Base-by-base conservation (phyloP, 37 sponge, comb jelly and placozoan genomes). In the Amphimedon queenslandica region DNA sequence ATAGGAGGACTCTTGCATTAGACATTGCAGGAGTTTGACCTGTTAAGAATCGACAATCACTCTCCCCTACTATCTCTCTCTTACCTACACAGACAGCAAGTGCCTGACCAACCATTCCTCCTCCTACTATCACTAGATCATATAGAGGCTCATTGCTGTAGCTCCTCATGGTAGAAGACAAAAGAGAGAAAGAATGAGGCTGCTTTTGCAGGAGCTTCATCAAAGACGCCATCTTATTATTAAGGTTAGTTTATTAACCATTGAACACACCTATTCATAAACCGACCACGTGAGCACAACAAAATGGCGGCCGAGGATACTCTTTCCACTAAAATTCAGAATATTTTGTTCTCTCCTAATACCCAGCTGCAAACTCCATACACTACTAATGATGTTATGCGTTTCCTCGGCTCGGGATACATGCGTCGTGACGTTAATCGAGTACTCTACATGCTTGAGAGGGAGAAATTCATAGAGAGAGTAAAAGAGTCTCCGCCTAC, bases 101-200 rank as follows among this genome's bases (percentile, higher is more conserved):
- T 0, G 88, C 83, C 18, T 74, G 36, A 0, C 88, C 88, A 2
- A 92, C 84, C 69, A 87, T 39, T 0, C 93, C 93, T n/a, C 93
- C 93, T 24, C 93, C 93, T 4, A 75, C 84, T 3, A 92, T 75
- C 30, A 92, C 84, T 0, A 87, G 40, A 56, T 92, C 93, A 79
- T 75, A 84, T 42, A 42, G 55, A n/a, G 67, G 37, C 34, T 28
- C 55, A 5, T 36, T 42, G 40, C n/a, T n/a, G n/a, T n/a, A n/a
- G n/a, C n/a, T n/a, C n/a, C n/a, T n/a, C n/a, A n/a, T n/a, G n/a
- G n/a, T n/a, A n/a, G n/a, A n/a, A n/a, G n/a, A n/a, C n/a, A n/a
- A n/a, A n/a, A n/a, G n/a, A n/a, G n/a, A n/a, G n/a, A n/a, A n/a
- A n/a, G n/a, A n/a, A n/a, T n/a, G n/a, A n/a, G n/a, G n/a, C n/a